phyloP scores from a whole-genome alignment of 2,888 invertebrate genomes.

The Dynastes grantii region DNA sequence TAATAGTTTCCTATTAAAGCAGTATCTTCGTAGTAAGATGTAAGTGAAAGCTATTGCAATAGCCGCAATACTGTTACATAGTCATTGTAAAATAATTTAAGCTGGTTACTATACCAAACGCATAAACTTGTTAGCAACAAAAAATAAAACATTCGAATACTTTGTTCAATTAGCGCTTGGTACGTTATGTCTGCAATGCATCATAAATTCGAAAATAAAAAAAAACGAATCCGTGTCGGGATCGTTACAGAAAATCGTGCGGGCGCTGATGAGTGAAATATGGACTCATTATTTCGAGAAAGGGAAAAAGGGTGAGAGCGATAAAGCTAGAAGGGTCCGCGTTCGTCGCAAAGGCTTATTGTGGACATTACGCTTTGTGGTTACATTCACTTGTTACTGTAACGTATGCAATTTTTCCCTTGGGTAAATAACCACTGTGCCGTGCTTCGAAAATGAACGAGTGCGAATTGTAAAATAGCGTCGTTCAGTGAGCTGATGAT shows the following conservation, averaged over 20 bases:
- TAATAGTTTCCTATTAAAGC: no score
- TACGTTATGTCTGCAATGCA: neutral
- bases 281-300: slow-evolving; percentile 52
- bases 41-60: no score
- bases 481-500: slow-evolving; percentile 5
- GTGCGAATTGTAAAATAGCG: slow-evolving; percentile 48
- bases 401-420: slow-evolving; percentile 68
- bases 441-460: slow-evolving; percentile 46
- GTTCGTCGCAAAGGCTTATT: slow-evolving; percentile 59
- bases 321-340: slow-evolving; percentile 48
- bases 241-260: slow-evolving; percentile 16
- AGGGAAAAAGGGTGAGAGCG: slow-evolving; percentile 58
- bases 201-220: slow-evolving; percentile 9
- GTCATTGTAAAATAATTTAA: no score
- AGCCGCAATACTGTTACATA: no score
- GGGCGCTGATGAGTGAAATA: slow-evolving; percentile 48
- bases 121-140: no score
- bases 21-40: no score
- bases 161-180: neutral
- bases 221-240: neutral
- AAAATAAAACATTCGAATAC: no score
- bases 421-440: slow-evolving; percentile 61
- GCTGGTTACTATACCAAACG: no score
- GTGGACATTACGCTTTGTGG: slow-evolving; percentile 56
- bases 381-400: slow-evolving; percentile 62